phyloP scores from a whole-genome alignment of 2,113 vertebrate species.

The Entomyzon cyanotis region DNA sequence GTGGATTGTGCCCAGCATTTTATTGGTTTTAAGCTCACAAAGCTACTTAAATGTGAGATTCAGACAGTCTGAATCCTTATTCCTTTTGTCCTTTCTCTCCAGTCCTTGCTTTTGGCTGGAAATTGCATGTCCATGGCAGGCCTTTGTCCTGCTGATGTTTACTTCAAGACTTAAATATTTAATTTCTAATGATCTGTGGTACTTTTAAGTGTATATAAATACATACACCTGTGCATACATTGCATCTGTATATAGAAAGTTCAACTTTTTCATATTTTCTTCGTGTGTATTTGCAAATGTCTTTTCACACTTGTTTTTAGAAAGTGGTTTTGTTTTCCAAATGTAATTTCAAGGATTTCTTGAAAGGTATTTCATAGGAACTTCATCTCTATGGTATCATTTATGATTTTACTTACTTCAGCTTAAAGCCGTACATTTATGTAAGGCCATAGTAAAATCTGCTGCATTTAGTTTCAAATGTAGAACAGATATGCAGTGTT shows the following conservation, averaged over 20 bases:
- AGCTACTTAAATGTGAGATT: background rate
- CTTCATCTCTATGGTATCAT: background rate
- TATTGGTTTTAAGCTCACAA: background rate
- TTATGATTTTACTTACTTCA: background rate
- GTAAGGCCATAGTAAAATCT: background rate
- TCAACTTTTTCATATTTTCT: background rate
- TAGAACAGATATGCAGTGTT: background rate
- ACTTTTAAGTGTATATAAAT: background rate
- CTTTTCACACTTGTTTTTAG: background rate
- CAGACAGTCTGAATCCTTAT: background rate
- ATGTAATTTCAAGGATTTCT: background rate
- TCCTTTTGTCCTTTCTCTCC: background rate
- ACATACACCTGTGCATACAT: background rate
- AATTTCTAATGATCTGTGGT: background rate
- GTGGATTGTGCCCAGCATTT: background rate
- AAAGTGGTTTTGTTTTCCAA: background rate
- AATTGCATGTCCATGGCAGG: background rate
- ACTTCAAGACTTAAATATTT: background rate
- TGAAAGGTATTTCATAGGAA: background rate
- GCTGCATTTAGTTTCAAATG: background rate
- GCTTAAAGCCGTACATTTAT: background rate
- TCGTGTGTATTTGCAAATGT: background rate
- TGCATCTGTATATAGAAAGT: background rate
- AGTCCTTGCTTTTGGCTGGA: background rate
- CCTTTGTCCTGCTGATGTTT: background rate